Base-by-base conservation (phyloP, 2,888 invertebrate genomes). In the Thymelicus acteon region DNA sequence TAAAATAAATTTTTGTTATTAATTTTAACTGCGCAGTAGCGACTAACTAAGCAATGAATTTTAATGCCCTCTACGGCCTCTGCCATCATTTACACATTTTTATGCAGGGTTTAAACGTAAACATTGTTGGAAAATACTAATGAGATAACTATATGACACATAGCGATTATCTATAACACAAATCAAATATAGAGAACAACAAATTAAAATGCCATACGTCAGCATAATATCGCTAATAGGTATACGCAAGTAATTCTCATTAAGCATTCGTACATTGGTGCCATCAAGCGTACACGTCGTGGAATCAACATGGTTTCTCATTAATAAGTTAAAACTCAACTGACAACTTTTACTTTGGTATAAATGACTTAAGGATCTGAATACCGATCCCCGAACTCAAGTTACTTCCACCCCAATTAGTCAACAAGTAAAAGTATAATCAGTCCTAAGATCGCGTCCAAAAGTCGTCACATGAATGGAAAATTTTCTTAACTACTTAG, bases 191-290 rank as follows among this genome's bases (percentile, higher is more conserved):
- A 31, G 15, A 15, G 15, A 49, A 15, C 15, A 49, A 49, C 49
- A 49, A 44, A 44, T 44, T 44, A 8, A 10, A 44, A 44, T 12
- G 44, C 44, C 12, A 12, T 44, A 44, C 3, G 44, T n/a, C 0
- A 1, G 13, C 47, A 64, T 63, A 64, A 67, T 70, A 62, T 44
- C 54, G 13, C 24, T 58, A 70, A 60, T 60, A 24, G 3, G 24
- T 24, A 67, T 31, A 24, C 7, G 13, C n/a, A 60, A 37, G 39
- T 76, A 81, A 80, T 81, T 78, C 75, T 78, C 78, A 81, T 79
- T 77, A 75, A 77, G 79, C 76, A 82, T 80, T 83, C 82, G 76
- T 73, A 72, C 60, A 74, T 76, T 82, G 85, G 85, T 85, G 85
- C 83, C 84, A 84, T 72, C 74, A 77, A 78, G 72, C 76, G 78